These are phyloP conservation scores for Ooceraea biroi DNA, from an alignment of 1,140 invertebrate genomes.

Conservation along the genomic window DNA sequence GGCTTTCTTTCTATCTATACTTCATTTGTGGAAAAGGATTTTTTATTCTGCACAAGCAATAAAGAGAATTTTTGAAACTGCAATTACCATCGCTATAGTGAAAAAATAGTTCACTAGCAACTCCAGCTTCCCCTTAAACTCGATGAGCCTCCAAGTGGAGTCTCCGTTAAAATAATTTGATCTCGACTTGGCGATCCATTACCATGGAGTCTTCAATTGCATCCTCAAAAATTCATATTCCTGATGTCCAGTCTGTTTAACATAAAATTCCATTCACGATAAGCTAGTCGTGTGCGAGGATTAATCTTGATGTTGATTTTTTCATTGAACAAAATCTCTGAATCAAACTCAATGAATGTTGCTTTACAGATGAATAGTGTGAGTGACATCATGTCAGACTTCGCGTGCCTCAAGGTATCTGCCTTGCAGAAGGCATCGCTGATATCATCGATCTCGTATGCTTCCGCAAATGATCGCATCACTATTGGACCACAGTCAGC, in stretches of 20 bases:
- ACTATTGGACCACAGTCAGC: conserved; percentile 80
- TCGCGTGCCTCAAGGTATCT: conserved; percentile 82
- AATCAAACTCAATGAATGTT: neutral
- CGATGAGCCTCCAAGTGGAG: neutral
- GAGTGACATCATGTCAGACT: conserved; percentile 77
- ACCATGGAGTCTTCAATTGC: neutral
- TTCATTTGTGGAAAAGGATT: too few species aligned
- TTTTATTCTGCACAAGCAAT: too few species aligned
- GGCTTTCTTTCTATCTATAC: too few species aligned
- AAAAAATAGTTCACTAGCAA: too few species aligned
- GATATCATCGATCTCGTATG: conserved; percentile 69
- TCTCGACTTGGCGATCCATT: neutral
- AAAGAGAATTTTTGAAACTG: too few species aligned
- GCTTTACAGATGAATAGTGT: conserved; percentile 65
- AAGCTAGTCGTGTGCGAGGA: neutral
- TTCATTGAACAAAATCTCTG: neutral
- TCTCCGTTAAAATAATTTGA: neutral
- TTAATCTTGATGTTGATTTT: neutral
- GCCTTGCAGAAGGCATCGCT: conserved; percentile 81
- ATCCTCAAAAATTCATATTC: neutral
- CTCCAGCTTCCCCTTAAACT: too few species aligned
- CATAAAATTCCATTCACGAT: neutral
- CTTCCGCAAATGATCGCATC: conserved; percentile 71
- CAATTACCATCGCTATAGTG: too few species aligned
- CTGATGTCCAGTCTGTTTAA: neutral